Evolutionary conservation across 2,888 invertebrate species (phyloP).

Genomic region (Eurois occulta): DNA sequence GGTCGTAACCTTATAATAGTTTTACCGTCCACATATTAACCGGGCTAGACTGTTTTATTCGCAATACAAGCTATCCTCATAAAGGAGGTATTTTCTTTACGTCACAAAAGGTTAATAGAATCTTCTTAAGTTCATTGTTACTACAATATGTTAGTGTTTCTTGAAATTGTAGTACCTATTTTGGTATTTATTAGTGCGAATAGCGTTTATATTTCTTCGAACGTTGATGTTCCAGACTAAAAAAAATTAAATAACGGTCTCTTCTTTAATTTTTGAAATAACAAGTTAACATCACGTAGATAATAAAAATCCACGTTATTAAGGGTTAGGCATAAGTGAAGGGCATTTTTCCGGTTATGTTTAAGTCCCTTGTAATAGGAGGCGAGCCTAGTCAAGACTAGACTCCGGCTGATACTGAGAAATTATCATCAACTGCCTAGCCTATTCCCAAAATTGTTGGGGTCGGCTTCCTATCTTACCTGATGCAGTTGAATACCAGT

Average conservation of each 20-base stretch:
- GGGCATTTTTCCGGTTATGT: neutral
- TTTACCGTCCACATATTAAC: conserved; percentile 51
- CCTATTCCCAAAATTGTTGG: neutral
- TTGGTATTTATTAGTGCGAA: conserved; percentile 3
- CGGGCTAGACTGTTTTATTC: conserved; percentile 59
- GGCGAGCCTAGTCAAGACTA: neutral
- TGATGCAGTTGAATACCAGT: neutral
- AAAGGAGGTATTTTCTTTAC: conserved; percentile 49
- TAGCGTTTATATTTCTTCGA: neutral
- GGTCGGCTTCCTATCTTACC: neutral
- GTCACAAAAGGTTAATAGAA: conserved; percentile 51
- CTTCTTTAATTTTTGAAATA: neutral
- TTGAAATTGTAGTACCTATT: neutral
- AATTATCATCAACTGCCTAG: neutral
- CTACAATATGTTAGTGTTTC: conserved; percentile 15
- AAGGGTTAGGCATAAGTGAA: neutral
- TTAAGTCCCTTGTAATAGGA: neutral
- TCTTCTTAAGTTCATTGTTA: conserved; percentile 51
- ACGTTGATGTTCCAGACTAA: neutral
- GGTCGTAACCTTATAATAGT: conserved; percentile 54
- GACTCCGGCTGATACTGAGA: neutral
- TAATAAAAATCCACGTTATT: no score
- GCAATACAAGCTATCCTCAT: conserved; percentile 46
- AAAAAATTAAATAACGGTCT: neutral
- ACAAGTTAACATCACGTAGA: neutral